These are phyloP conservation scores for Scarus forsteni DNA, from an alignment of 2,797 vertebrate species.

Conservation along the genomic window DNA sequence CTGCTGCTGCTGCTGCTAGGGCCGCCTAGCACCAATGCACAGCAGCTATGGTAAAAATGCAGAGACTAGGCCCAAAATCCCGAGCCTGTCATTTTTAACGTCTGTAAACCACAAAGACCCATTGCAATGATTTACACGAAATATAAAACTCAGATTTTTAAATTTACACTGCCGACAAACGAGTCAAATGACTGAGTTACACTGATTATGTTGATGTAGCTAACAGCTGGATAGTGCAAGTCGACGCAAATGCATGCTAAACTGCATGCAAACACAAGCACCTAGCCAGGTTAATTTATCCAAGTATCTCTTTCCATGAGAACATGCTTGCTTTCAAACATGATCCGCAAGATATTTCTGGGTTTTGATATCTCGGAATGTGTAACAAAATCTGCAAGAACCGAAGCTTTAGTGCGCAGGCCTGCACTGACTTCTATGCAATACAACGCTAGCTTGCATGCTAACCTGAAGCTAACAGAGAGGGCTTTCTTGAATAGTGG, in stretches of 20 bases:
- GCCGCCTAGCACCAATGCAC: slow-evolving; percentile 55
- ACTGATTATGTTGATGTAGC: slow-evolving; percentile 62
- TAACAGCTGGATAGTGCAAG: slow-evolving; percentile 69
- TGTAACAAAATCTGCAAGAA: slow-evolving; percentile 5
- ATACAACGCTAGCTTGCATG: slow-evolving; percentile 69
- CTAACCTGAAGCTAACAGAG: slow-evolving; percentile 67
- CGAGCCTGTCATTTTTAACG: slow-evolving; percentile 31
- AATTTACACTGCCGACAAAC: slow-evolving; percentile 3
- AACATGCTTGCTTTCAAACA: not conserved
- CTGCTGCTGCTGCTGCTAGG: slow-evolving; percentile 44
- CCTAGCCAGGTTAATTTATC: slow-evolving; percentile 23
- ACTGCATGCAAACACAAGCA: slow-evolving; percentile 63
- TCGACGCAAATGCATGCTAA: slow-evolving; percentile 68
- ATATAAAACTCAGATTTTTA: not conserved
- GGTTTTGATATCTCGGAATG: not conserved
- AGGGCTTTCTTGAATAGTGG: slow-evolving; percentile 34
- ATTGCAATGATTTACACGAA: not conserved
- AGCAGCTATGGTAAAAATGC: slow-evolving; percentile 53
- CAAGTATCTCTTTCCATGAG: slow-evolving; percentile 10
- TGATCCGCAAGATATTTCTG: not conserved
- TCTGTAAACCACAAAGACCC: slow-evolving; percentile 3
- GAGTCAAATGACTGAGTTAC: slow-evolving; percentile 22
- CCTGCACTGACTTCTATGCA: slow-evolving; percentile 61
- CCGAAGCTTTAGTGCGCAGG: slow-evolving; percentile 59
- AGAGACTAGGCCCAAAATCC: slow-evolving; percentile 64